Conservation (phyloP, 2,797 vertebrate species). For the Nyctalus aviator region DNA sequence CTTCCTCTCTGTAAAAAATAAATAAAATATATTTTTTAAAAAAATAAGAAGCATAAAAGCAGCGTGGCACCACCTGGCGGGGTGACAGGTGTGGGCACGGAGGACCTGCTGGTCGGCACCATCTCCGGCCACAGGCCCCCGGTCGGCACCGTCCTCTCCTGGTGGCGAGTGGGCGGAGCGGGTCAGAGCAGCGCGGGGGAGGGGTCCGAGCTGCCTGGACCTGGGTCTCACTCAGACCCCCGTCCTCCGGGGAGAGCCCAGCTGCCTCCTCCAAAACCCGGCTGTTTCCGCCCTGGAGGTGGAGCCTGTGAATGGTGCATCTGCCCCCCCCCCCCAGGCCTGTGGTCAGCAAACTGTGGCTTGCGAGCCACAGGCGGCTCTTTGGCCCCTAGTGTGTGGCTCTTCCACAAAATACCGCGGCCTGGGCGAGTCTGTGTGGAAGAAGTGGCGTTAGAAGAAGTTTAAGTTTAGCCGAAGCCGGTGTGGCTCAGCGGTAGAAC, state of each 20-base stretch:
- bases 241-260: constrained; percentile 11
- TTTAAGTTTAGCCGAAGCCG: too few relatives aligned
- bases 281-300: constrained; percentile 1
- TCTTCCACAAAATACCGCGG: too few relatives aligned
- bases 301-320: not conserved
- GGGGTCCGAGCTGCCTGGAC: not conserved
- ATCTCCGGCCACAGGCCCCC: not conserved
- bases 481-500: too few relatives aligned
- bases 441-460: too few relatives aligned
- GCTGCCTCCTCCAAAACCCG: not conserved
- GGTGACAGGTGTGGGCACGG: not conserved
- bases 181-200: accelerated
- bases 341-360: too few relatives aligned
- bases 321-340: too few relatives aligned
- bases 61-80: accelerated
- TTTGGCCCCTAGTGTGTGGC: too few relatives aligned
- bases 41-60: not conserved
- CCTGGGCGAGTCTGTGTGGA: too few relatives aligned
- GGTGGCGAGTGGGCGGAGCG: not conserved
- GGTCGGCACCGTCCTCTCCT: not conserved
- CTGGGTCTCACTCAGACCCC: not conserved
- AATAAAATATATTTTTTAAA: too few relatives aligned
- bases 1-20: too few relatives aligned
- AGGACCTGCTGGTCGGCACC: not conserved
- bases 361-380: too few relatives aligned